Evolutionary conservation across 2,113 vertebrate species (phyloP).

Genomic region (Axis porcinus): DNA sequence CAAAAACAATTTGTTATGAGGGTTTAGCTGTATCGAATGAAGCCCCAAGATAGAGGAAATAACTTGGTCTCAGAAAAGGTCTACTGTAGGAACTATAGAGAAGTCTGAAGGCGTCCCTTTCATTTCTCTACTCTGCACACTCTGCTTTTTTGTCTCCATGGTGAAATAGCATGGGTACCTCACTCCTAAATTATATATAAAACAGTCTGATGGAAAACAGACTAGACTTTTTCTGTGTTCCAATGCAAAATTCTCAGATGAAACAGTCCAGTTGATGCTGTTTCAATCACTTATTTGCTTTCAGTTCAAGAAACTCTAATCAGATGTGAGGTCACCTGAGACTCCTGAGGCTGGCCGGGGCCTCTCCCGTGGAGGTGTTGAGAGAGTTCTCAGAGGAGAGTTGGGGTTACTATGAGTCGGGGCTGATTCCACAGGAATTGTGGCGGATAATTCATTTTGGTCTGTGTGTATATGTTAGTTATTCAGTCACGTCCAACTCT

Average conservation of each 20-base stretch:
- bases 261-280: not conserved
- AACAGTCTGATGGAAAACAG: not conserved
- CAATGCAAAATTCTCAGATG: not conserved
- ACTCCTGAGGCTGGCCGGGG: not conserved
- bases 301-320: not conserved
- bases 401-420: not conserved
- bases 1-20: not conserved
- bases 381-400: not conserved
- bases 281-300: not conserved
- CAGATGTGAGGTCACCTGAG: not conserved
- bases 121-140: not conserved
- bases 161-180: not conserved
- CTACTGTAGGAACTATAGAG: not conserved
- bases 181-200: not conserved
- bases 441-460: not conserved
- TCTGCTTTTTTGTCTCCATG: not conserved
- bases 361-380: not conserved
- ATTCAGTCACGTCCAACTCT: not conserved
- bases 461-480: not conserved
- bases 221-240: not conserved
- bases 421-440: not conserved
- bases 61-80: not conserved
- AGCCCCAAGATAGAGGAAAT: not conserved
- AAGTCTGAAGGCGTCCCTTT: not conserved
- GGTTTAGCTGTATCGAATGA: not conserved